Percentiles rank a stretch among this genome's conserved stretches.
These are phyloP conservation scores for Hirundo rustica DNA, from an alignment of 2,797 vertebrate genomes.

Conservation along the genomic window DNA sequence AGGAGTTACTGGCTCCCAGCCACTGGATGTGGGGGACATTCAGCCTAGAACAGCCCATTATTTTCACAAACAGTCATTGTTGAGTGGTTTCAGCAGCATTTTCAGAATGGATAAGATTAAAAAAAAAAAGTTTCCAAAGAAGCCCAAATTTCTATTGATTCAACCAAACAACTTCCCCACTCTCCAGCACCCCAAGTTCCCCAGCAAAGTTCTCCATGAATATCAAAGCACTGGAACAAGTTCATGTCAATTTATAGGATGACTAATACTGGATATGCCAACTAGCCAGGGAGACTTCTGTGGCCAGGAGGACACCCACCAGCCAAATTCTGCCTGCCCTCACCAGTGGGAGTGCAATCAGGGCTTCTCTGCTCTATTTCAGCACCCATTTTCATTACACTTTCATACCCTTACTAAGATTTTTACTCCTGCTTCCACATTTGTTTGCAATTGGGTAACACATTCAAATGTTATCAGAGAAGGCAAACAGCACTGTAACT, in stretches of 20 bases:
- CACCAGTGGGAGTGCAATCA: rapidly evolving
- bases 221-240: background rate
- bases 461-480: background rate
- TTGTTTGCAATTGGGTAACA: background rate
- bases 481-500: background rate
- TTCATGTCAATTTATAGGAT: background rate
- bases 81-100: background rate
- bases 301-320: background rate
- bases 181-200: background rate
- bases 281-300: background rate
- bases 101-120: background rate
- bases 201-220: background rate
- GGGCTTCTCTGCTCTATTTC: background rate
- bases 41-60: background rate
- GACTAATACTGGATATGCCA: background rate
- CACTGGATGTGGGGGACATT: background rate
- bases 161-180: background rate
- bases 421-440: background rate
- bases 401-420: background rate
- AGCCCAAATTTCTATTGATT: background rate
- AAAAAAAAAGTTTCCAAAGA: background rate
- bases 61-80: background rate
- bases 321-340: background rate
- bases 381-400: background rate
- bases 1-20: background rate